These are phyloP conservation scores for Poeciliopsis presidionis DNA, from an alignment of 2,797 vertebrate species.

Conservation along the genomic window DNA sequence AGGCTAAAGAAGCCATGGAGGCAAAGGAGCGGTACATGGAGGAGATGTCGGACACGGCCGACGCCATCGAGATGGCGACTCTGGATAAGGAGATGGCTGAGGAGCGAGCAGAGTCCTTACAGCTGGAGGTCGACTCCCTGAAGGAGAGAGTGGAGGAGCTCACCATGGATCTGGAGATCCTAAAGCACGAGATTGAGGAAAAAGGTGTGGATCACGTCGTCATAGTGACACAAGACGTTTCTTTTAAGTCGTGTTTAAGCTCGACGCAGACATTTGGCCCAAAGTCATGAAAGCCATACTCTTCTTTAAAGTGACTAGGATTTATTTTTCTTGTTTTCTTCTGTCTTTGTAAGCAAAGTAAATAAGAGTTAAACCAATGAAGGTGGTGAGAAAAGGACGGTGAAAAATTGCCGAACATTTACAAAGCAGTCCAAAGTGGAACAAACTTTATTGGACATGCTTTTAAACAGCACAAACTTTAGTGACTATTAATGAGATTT, in stretches of 20 bases:
- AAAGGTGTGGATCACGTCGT: constrained; percentile 82
- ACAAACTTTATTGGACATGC: too few relatives aligned
- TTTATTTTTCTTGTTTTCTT: neutral
- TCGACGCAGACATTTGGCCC: neutral
- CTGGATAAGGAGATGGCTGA: constrained; percentile 99
- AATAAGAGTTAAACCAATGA: neutral
- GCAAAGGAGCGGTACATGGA: constrained; percentile 96
- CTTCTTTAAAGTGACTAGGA: neutral
- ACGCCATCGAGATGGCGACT: constrained; percentile 98
- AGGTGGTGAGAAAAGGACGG: too few relatives aligned
- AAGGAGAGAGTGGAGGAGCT: constrained; percentile 96
- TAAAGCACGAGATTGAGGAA: constrained; percentile 97
- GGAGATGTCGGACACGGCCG: constrained; percentile 97
- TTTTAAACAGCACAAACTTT: too few relatives aligned
- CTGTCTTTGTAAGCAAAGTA: neutral
- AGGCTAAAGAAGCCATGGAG: constrained; percentile 78
- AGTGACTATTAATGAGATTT: too few relatives aligned
- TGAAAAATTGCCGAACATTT: too few relatives aligned
- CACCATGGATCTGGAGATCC: constrained; percentile 97
- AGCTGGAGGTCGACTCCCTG: constrained; percentile 92
- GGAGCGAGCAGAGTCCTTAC: constrained; percentile 93
- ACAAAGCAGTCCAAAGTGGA: too few relatives aligned
- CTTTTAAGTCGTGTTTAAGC: neutral
- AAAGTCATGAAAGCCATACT: neutral
- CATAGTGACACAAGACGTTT: too few relatives aligned